Percentiles rank a stretch among this genome's conserved stretches.
Conservation (phyloP, 2,888 invertebrate genomes). For the Tiphia femorata region DNA sequence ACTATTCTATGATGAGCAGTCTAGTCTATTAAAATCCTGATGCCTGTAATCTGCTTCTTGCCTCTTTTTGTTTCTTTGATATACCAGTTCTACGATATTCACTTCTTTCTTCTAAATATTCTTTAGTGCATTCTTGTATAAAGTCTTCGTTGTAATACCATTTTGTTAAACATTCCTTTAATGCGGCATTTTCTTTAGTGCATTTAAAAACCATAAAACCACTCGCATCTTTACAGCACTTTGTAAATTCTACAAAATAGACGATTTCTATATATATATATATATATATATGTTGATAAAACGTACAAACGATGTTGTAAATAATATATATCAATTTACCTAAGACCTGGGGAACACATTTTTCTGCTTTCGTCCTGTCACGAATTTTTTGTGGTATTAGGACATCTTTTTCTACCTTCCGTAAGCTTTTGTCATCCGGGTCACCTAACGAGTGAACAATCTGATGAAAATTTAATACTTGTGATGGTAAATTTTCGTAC, state of each 20-base stretch:
- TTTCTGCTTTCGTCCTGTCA: slow-evolving; percentile 82
- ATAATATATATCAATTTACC: slow-evolving; percentile 64
- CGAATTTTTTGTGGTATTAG: slow-evolving; percentile 91
- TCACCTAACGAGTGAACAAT: no score
- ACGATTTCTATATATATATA: no score
- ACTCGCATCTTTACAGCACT: slow-evolving; percentile 76
- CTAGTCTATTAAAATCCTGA: no score
- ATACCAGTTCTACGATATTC: slow-evolving; percentile 88
- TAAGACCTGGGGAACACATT: slow-evolving; percentile 81
- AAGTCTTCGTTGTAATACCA: slow-evolving; percentile 88
- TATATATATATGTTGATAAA: neutral
- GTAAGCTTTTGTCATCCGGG: slow-evolving; percentile 84
- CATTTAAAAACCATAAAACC: slow-evolving; percentile 83
- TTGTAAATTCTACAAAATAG: slow-evolving; percentile 68
- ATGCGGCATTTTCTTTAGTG: slow-evolving; percentile 76
- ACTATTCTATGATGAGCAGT: no score
- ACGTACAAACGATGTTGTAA: neutral
- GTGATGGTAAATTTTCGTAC: neutral
- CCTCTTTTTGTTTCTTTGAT: slow-evolving; percentile 52
- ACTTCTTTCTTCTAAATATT: slow-evolving; percentile 85
- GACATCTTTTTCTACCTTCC: slow-evolving; percentile 91
- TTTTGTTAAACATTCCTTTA: slow-evolving; percentile 79
- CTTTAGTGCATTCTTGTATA: slow-evolving; percentile 78
- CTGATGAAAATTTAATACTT: neutral
- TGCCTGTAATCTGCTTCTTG: neutral